Percentiles rank a stretch among this genome's conserved stretches.
phyloP scores from a whole-genome alignment of 2,797 vertebrate genomes.

The Ficedula albicollis region DNA sequence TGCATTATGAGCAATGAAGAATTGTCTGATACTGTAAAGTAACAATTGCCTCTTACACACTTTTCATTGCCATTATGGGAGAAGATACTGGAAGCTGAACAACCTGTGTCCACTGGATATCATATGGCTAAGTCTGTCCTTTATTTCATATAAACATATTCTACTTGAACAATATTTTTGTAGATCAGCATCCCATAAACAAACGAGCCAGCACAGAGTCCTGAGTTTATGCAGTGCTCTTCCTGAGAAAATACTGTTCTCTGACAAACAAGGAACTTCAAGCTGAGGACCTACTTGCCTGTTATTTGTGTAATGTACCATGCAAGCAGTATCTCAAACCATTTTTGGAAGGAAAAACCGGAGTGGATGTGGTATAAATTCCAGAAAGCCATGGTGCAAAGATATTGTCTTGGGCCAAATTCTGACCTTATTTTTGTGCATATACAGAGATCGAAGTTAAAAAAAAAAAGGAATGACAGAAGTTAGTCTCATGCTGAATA shows the following conservation, averaged over 20 bases:
- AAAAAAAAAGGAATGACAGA: not conserved
- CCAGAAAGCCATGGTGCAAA: not conserved
- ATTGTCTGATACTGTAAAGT: not conserved
- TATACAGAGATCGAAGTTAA: not conserved
- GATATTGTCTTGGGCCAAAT: not conserved
- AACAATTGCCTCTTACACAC: not conserved
- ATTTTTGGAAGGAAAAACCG: not conserved
- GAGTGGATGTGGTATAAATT: not conserved
- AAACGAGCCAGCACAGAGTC: not conserved
- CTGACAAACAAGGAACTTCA: not conserved
- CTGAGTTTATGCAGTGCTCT: not conserved
- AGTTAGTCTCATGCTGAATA: not conserved
- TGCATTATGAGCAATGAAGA: not conserved
- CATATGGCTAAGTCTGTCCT: not conserved
- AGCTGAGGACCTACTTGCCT: not conserved
- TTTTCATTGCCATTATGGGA: not conserved
- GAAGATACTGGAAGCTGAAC: not conserved
- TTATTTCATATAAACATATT: not conserved
- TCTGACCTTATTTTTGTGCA: not conserved
- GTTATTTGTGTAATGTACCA: not conserved
- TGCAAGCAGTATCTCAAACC: not conserved
- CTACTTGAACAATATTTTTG: not conserved
- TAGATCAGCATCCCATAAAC: not conserved
- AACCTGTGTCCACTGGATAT: not conserved
- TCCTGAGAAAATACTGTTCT: not conserved